These are phyloP conservation scores for Tarsius wallacei DNA, from an alignment of 2,797 vertebrate genomes.

Conservation along the genomic window DNA sequence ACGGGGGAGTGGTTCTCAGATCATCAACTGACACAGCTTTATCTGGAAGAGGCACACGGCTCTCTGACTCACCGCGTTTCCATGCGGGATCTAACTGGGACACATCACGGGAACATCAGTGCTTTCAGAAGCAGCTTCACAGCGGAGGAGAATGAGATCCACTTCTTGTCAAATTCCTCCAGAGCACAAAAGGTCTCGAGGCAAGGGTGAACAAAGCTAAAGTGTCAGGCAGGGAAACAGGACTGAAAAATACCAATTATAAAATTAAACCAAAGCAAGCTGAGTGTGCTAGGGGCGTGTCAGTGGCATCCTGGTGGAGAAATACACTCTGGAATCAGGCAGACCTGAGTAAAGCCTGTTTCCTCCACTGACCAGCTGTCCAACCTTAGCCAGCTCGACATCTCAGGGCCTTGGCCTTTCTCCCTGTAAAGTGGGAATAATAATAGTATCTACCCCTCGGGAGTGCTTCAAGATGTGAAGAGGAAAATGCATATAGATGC, in stretches of 20 bases:
- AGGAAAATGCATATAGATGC: not conserved
- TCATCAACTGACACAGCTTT: not conserved
- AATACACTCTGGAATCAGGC: not conserved
- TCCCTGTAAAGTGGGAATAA: not conserved
- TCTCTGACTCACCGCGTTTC: not conserved
- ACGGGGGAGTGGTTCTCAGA: not conserved
- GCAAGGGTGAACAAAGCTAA: not conserved
- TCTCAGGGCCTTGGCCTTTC: not conserved
- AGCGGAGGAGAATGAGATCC: not conserved
- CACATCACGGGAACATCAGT: not conserved
- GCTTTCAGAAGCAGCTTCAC: not conserved
- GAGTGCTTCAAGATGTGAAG: not conserved
- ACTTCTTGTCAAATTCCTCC: not conserved
- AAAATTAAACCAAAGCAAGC: not conserved
- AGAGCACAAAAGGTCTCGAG: not conserved
- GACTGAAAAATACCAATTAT: not conserved
- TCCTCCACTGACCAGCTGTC: not conserved
- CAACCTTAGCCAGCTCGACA: too few relatives aligned
- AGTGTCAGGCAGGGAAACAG: not conserved
- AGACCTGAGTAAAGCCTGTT: too few relatives aligned
- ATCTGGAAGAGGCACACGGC: not conserved
- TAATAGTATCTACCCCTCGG: not conserved
- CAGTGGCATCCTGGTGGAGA: not conserved
- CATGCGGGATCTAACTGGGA: not conserved
- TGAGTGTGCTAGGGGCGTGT: accelerated